Conservation (phyloP, 2,113 vertebrate species). For the Platysternon megacephalum region DNA sequence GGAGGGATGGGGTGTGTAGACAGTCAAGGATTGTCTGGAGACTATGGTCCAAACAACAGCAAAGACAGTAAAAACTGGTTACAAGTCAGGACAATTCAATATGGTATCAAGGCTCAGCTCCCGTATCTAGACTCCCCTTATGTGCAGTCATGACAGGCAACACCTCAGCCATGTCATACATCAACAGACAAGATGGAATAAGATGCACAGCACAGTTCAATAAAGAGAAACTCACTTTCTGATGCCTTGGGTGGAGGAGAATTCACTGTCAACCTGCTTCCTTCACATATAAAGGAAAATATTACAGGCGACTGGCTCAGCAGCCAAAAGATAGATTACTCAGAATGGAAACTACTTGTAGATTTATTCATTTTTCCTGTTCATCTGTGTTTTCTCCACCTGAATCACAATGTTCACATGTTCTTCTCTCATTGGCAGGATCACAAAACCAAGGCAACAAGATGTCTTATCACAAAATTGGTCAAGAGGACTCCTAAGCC, state of each 20-base stretch:
- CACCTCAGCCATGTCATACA: not conserved
- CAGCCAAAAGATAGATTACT: not conserved
- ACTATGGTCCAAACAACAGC: not conserved
- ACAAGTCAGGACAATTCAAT: too few relatives aligned
- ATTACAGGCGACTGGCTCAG: not conserved
- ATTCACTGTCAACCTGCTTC: not conserved
- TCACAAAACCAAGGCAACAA: not conserved
- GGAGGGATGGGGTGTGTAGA: too few relatives aligned
- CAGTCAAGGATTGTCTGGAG: not conserved
- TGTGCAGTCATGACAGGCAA: not conserved
- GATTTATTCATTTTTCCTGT: not conserved
- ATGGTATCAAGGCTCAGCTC: not conserved
- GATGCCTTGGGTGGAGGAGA: too few relatives aligned
- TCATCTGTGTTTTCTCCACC: not conserved
- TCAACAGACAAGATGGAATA: not conserved
- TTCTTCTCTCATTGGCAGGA: constrained; percentile 5
- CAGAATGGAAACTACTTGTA: not conserved
- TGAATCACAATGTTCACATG: not conserved
- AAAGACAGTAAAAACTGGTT: not conserved
- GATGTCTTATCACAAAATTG: not conserved
- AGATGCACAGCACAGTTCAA: too few relatives aligned
- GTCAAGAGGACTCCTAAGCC: not conserved
- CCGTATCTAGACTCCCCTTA: not conserved
- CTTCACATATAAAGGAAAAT: not conserved
- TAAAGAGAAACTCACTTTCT: not conserved